These are phyloP conservation scores for Brachypodius melanocephalos DNA, from an alignment of 2,113 vertebrate genomes.

Conservation along the genomic window DNA sequence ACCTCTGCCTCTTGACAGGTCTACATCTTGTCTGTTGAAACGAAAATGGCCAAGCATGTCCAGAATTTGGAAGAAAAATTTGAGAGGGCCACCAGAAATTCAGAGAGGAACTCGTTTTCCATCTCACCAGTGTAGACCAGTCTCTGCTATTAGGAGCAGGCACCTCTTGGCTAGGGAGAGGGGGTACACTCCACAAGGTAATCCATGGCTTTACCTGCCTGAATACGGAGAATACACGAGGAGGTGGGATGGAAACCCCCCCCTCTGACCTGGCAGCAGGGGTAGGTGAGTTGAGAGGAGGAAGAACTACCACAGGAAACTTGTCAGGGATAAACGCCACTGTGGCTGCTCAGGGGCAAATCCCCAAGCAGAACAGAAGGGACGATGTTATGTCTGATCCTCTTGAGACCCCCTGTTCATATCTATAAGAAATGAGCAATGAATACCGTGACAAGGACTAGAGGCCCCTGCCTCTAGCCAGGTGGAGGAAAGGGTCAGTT, in stretches of 20 bases:
- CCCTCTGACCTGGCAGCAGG: background rate
- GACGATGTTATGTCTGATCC: background rate
- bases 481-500: background rate
- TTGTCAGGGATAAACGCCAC: background rate
- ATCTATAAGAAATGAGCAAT: background rate
- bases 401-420: background rate
- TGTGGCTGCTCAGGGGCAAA: background rate
- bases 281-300: background rate
- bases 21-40: background rate
- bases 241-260: background rate
- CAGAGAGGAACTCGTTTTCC: background rate
- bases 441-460: background rate
- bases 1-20: accelerated
- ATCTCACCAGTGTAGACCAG: background rate
- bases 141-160: background rate
- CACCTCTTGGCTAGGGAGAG: background rate
- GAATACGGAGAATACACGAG: background rate
- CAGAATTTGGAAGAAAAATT: background rate
- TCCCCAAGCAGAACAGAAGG: background rate
- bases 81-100: background rate
- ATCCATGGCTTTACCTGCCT: background rate
- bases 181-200: background rate
- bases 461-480: background rate
- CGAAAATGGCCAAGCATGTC: background rate
- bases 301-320: background rate